Evolutionary conservation across 2,113 vertebrate genomes (phyloP), one percentile per base, ranked within the genome.

Genomic region (Meriones unguiculatus): DNA sequence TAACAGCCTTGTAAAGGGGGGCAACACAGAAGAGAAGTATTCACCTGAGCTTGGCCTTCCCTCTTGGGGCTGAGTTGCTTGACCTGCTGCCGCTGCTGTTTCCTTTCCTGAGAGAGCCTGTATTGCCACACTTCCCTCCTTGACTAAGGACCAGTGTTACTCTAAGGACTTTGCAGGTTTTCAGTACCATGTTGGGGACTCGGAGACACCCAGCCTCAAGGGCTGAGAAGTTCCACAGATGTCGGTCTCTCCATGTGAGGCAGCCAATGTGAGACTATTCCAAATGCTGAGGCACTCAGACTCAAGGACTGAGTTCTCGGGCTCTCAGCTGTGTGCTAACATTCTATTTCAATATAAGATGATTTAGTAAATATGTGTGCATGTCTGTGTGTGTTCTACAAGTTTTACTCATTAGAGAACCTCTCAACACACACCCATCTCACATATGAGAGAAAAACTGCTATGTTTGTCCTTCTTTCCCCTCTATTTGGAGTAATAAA

Each of bases 401-500:
- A 82, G 22, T 38, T 82, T 5, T 57, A 14, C 7, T 62, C 35
- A 22, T 62, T 57, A 62, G 35, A 3, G 12, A 62, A 17, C 20
- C 46, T 57, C 54, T 14, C 14, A 57, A 62, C 6, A 85, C 24
- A 65, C 30, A 57, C 4, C 54, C 30, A 50, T 10, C 38, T 41
- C 50, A 78, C 20, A 38, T 59, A n/a, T 59, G 20, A 65, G 14
- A 57, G 32, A 38, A 35, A 54, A n/a, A 2, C 15, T n/a, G 80
- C 14, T 69, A 54, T 5, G 24, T 70, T 65, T 86, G 28, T 50
- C 25, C 50, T 69, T 65, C 28, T 50, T 50, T 22, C 30, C 32
- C 50, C 24, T 50, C 98, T 98, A 98, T 97, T 98, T 98, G 98
- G 98, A 99, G 98, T 98, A 98, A 98, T 98, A 98, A 98, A 72